Conservation (phyloP, 2,888 invertebrate species). For the Cephus rjabovi region DNA sequence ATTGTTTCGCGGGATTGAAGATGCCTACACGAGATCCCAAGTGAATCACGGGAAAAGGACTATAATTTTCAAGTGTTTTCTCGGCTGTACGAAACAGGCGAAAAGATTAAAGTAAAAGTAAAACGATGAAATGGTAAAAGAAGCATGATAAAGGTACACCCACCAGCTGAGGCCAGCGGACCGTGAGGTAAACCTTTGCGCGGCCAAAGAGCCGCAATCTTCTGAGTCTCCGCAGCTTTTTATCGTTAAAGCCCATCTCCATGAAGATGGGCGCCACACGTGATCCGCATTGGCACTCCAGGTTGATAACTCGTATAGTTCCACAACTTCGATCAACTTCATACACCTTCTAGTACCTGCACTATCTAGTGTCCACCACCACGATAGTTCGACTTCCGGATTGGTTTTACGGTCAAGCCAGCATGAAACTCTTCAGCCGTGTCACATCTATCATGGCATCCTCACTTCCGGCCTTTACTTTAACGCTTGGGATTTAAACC, state of each 20-base stretch:
- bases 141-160: slow-evolving; percentile 33
- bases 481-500: background rate
- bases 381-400: background rate
- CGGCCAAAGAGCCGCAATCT: slow-evolving; percentile 73
- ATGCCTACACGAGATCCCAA: background rate
- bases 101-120: background rate
- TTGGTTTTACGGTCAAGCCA: background rate
- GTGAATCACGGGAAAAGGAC: background rate
- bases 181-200: slow-evolving; percentile 73
- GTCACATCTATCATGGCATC: background rate
- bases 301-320: slow-evolving; percentile 51
- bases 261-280: slow-evolving; percentile 62
- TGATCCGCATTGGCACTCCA: slow-evolving; percentile 65
- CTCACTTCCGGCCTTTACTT: background rate
- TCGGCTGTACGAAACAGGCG: background rate
- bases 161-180: slow-evolving; percentile 74
- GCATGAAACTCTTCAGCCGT: background rate
- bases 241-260: slow-evolving; percentile 70
- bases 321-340: slow-evolving; percentile 41
- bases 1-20: background rate
- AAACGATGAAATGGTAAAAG: background rate
- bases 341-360: slow-evolving; percentile 30
- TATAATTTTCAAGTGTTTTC: background rate
- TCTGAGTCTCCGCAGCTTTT: slow-evolving; percentile 70
- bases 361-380: background rate